Evolutionary conservation across 2,888 invertebrate genomes (phyloP).

Genomic region (Aspidapion aeneum): DNA sequence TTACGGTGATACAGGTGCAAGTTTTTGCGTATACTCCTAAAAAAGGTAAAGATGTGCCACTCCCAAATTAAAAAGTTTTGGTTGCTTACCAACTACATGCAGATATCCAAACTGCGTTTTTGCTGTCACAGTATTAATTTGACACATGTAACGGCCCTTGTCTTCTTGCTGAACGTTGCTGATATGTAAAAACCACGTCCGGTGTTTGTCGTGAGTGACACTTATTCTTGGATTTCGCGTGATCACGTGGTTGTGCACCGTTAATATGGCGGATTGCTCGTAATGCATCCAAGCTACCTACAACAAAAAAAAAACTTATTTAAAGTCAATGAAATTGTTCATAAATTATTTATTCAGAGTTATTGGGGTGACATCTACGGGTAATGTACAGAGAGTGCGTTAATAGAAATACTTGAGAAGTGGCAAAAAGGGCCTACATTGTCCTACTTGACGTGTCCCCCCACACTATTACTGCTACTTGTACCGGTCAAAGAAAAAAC

Average conservation of each 20-base stretch:
- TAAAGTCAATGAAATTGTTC: constrained; percentile 3
- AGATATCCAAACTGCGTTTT: constrained; percentile 91
- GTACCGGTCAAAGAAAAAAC: too few species aligned
- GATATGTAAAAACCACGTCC: constrained; percentile 92
- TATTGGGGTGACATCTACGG: not conserved
- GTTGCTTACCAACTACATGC: constrained; percentile 83
- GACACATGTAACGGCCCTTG: constrained; percentile 91
- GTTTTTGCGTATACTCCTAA: too few species aligned
- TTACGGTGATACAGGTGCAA: too few species aligned
- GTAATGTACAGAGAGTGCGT: too few species aligned
- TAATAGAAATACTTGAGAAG: too few species aligned
- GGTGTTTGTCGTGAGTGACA: constrained; percentile 88
- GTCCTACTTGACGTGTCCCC: too few species aligned
- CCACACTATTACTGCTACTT: too few species aligned
- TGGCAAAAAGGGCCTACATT: too few species aligned
- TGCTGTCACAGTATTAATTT: constrained; percentile 89
- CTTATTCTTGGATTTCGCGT: constrained; percentile 89
- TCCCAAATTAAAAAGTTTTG: too few species aligned
- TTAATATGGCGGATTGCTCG: constrained; percentile 89
- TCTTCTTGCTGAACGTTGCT: constrained; percentile 89
- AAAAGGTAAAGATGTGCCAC: too few species aligned
- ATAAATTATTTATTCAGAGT: too few species aligned
- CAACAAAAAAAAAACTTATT: constrained; percentile 33
- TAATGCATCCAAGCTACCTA: constrained; percentile 97
- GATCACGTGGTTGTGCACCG: constrained; percentile 92